A percentile compares a stretch with the other conserved stretches of the same genome.
These are phyloP conservation scores for Aphelenchoides fujianensis DNA, from an alignment of 1,140 invertebrate genomes.

Conservation along the genomic window DNA sequence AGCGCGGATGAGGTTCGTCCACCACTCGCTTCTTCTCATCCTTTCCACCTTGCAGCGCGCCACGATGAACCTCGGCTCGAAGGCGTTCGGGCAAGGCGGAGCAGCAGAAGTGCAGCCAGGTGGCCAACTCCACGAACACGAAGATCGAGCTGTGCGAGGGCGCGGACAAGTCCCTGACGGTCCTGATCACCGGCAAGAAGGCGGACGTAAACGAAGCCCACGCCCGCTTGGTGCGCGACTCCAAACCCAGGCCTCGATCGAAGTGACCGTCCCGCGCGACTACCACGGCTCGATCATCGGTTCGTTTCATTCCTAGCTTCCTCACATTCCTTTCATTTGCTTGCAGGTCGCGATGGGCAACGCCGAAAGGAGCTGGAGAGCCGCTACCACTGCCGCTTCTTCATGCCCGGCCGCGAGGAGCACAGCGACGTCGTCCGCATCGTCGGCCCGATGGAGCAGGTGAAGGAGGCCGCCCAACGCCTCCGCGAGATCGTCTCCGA, in stretches of 20 bases:
- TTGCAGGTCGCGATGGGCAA: conserved; percentile 79
- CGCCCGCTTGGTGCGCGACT: conserved; percentile 49
- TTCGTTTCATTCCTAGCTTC: conserved; percentile 28
- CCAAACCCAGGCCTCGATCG: conserved; percentile 71
- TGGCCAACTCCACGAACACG: conserved; percentile 65
- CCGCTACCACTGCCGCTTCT: conserved; percentile 85
- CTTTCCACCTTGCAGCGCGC: background rate
- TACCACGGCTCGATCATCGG: conserved; percentile 82
- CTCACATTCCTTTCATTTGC: conserved; percentile 14
- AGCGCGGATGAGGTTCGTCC: conserved; percentile 50
- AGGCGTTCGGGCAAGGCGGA: conserved; percentile 49
- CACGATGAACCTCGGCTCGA: conserved; percentile 33
- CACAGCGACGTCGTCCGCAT: conserved; percentile 80
- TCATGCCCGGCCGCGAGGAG: conserved; percentile 75
- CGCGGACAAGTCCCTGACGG: conserved; percentile 90
- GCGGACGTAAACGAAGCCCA: conserved; percentile 53
- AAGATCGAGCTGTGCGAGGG: conserved; percentile 91
- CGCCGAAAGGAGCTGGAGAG: conserved; percentile 84
- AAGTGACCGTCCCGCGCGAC: conserved; percentile 86
- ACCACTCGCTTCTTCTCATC: too few species aligned
- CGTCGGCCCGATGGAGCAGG: conserved; percentile 86
- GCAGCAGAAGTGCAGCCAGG: conserved; percentile 45
- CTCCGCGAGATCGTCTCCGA: conserved; percentile 88
- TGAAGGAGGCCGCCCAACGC: conserved; percentile 84
- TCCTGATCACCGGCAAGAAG: conserved; percentile 82